Conservation (phyloP, 2,888 invertebrate genomes). For the Magallana nippona region DNA sequence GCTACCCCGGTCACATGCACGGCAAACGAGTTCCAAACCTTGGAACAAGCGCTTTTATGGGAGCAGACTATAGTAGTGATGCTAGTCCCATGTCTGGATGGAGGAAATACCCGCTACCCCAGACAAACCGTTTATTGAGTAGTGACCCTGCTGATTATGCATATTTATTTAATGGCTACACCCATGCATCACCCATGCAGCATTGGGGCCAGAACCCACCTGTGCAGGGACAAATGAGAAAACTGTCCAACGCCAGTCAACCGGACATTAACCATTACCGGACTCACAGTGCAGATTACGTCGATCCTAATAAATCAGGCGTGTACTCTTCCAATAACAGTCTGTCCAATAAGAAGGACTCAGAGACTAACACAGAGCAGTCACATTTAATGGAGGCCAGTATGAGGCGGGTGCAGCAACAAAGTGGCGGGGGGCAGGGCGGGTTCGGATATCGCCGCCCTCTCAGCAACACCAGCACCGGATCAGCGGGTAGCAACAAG, state of each 20-base stretch:
- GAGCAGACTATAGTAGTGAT: constrained; percentile 72
- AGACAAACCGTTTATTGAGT: constrained; percentile 71
- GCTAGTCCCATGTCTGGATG: constrained; percentile 64
- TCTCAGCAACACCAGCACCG: constrained; percentile 75
- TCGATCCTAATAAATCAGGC: constrained; percentile 58
- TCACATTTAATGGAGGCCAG: constrained; percentile 73
- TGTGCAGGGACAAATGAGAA: constrained; percentile 69
- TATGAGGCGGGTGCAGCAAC: constrained; percentile 69
- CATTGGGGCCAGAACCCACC: constrained; percentile 58
- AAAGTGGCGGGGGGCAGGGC: constrained; percentile 61
- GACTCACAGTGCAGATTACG: constrained; percentile 65
- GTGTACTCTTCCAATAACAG: constrained; percentile 51
- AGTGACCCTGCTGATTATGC: constrained; percentile 75
- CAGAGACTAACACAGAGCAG: constrained; percentile 78
- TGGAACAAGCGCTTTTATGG: constrained; percentile 74
- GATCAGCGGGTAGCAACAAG: constrained; percentile 74
- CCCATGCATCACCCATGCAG: constrained; percentile 52
- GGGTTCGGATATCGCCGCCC: constrained; percentile 76
- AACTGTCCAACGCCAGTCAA: constrained; percentile 71
- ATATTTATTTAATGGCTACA: constrained; percentile 68
- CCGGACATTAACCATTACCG: constrained; percentile 68
- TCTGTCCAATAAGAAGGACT: constrained; percentile 70
- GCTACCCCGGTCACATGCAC: constrained; percentile 60
- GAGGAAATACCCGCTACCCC: constrained; percentile 74
- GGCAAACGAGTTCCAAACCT: constrained; percentile 70